Percentiles rank a stretch among this genome's conserved stretches.
phyloP scores from a whole-genome alignment of 2,888 invertebrate species.

The Cheilosia grossa region DNA sequence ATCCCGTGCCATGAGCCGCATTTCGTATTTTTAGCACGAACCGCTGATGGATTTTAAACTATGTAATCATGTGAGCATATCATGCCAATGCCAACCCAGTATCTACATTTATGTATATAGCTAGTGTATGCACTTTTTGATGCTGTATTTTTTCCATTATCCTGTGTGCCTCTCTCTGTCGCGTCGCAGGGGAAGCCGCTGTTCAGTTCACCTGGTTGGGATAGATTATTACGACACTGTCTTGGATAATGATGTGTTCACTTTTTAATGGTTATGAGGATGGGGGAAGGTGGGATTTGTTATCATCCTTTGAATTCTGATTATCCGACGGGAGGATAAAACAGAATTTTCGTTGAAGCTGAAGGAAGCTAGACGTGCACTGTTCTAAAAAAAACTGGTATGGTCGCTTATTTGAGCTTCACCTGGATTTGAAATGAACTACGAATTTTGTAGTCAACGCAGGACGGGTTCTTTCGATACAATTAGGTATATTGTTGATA shows the following conservation, averaged over 20 bases:
- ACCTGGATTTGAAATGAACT: neutral
- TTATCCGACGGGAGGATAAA: slow-evolving; percentile 23
- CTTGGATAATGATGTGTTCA: slow-evolving; percentile 40
- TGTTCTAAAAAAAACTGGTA: neutral
- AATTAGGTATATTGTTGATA: no score
- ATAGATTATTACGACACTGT: slow-evolving; percentile 42
- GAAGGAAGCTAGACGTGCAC: neutral
- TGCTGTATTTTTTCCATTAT: slow-evolving; percentile 34
- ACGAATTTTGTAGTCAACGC: neutral
- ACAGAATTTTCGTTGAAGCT: neutral
- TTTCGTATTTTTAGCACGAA: slow-evolving; percentile 64
- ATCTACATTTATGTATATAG: no score
- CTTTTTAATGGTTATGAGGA: neutral
- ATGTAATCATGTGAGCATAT: slow-evolving; percentile 59
- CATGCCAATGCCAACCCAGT: slow-evolving; percentile 6
- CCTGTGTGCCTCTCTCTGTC: slow-evolving; percentile 1
- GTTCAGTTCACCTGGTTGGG: slow-evolving; percentile 29
- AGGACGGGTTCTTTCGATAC: no score
- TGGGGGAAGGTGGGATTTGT: neutral
- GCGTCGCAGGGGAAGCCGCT: slow-evolving; percentile 20
- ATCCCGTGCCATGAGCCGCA: slow-evolving; percentile 19
- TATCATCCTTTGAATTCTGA: slow-evolving; percentile 18
- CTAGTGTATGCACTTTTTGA: slow-evolving; percentile 39
- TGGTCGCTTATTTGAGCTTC: neutral
- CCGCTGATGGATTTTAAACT: slow-evolving; percentile 61